Evolutionary conservation across 2,888 invertebrate species (phyloP).

Genomic region (Baronia brevicornis): DNA sequence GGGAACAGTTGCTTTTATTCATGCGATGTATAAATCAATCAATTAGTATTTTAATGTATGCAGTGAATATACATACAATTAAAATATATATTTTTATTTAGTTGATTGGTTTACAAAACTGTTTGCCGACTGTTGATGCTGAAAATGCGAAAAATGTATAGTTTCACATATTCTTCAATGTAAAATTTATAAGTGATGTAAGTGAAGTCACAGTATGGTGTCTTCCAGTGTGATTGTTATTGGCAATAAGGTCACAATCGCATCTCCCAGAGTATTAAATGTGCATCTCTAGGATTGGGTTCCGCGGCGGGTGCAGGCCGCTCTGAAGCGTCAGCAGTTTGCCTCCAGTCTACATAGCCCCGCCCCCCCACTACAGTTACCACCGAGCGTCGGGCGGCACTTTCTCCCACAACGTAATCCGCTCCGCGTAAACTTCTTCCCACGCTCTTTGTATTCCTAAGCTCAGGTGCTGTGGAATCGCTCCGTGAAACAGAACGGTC

Average conservation of each 20-base stretch:
- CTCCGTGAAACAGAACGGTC: conserved; percentile 53
- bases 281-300: conserved; percentile 89
- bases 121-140: too few relatives aligned
- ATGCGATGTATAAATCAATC: too few relatives aligned
- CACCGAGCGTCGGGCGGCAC: conserved; percentile 81
- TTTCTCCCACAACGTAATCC: conserved; percentile 55
- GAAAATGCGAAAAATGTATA: too few relatives aligned
- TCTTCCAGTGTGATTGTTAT: too few relatives aligned
- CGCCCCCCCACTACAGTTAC: conserved; percentile 91
- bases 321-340: conserved; percentile 79
- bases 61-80: too few relatives aligned
- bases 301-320: conserved; percentile 75
- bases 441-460: conserved; percentile 40
- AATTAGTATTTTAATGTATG: too few relatives aligned
- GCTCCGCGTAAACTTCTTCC: conserved; percentile 58
- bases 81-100: too few relatives aligned
- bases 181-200: too few relatives aligned
- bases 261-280: conserved; percentile 91
- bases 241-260: conserved; percentile 53
- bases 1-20: too few relatives aligned
- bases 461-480: conserved; percentile 40
- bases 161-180: too few relatives aligned
- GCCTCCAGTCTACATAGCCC: conserved; percentile 91
- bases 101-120: too few relatives aligned
- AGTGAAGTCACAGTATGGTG: too few relatives aligned